phyloP scores from a whole-genome alignment of 2,888 invertebrate species.

The Leuctra nigra region DNA sequence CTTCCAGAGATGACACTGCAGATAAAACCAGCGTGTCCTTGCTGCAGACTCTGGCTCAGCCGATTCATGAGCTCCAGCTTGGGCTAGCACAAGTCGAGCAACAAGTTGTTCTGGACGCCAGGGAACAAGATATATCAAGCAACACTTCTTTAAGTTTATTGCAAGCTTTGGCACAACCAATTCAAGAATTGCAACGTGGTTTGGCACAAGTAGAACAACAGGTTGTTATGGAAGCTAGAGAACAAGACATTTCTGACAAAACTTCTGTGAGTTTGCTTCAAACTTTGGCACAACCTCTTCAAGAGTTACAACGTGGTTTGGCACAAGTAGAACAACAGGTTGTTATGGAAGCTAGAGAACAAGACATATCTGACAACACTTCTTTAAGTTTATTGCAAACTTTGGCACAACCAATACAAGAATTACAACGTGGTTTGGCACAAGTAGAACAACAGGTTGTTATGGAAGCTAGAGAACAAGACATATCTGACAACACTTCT shows the following conservation, averaged over 20 bases:
- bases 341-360: conserved; percentile 5
- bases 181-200: conserved; percentile 32
- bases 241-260: conserved; percentile 10
- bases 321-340: conserved; percentile 18
- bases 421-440: conserved; percentile 25
- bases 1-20: conserved; percentile 29
- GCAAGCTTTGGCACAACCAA: conserved; percentile 30
- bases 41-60: conserved; percentile 36
- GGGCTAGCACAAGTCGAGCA: conserved; percentile 35
- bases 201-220: conserved; percentile 28
- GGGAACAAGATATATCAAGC: conserved; percentile 18
- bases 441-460: conserved; percentile 16
- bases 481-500: not conserved
- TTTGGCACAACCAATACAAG: conserved; percentile 20
- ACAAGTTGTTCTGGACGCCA: conserved; percentile 40
- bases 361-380: conserved; percentile 29
- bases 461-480: conserved; percentile 18
- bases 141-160: conserved; percentile 20
- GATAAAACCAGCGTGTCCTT: conserved; percentile 36
- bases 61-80: conserved; percentile 42
- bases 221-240: conserved; percentile 18
- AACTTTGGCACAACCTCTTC: conserved; percentile 20
- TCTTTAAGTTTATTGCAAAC: conserved; percentile 20
- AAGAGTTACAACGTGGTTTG: conserved; percentile 23
- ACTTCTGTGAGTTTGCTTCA: not conserved